Evolutionary conservation across 2,888 invertebrate genomes (phyloP).

Genomic region (Adineta ricciae): DNA sequence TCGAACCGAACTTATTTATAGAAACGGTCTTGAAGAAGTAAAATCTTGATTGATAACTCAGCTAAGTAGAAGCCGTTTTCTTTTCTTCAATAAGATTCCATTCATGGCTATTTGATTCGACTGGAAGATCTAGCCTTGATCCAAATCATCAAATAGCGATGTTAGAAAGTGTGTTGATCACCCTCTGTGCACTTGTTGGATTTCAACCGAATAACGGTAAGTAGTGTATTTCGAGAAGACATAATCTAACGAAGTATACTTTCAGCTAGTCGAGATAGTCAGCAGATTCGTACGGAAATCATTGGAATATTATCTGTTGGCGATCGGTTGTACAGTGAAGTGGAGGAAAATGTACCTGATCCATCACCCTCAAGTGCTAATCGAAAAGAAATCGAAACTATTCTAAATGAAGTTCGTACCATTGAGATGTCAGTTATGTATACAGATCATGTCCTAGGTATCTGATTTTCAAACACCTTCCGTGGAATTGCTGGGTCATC

Average conservation of each 20-base stretch:
- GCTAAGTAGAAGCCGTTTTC: not conserved
- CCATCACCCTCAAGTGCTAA: constrained; percentile 62
- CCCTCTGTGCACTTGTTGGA: constrained; percentile 19
- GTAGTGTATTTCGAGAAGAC: not conserved
- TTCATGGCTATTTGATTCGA: not conserved
- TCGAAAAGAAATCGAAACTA: constrained; percentile 28
- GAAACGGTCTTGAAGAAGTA: not conserved
- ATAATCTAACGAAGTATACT: not conserved
- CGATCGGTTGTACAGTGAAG: constrained; percentile 86
- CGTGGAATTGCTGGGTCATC: constrained; percentile 18
- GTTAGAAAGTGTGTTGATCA: constrained; percentile 26
- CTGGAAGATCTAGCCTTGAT: not conserved
- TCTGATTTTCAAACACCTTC: constrained; percentile 3
- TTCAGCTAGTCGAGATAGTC: constrained; percentile 54
- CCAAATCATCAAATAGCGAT: constrained; percentile 19
- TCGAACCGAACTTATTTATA: not conserved
- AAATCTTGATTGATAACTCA: not conserved
- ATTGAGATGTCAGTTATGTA: not conserved
- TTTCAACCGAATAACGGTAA: constrained; percentile 23
- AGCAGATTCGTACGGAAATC: constrained; percentile 73
- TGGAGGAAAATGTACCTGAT: constrained; percentile 89
- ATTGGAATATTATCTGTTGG: constrained; percentile 80
- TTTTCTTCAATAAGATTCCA: not conserved
- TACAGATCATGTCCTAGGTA: not conserved
- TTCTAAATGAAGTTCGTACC: constrained; percentile 22